Percentiles rank a stretch among this genome's conserved stretches.
Evolutionary conservation across 2,113 vertebrate species (phyloP).

Genomic region (Triplophysa tibetana): DNA sequence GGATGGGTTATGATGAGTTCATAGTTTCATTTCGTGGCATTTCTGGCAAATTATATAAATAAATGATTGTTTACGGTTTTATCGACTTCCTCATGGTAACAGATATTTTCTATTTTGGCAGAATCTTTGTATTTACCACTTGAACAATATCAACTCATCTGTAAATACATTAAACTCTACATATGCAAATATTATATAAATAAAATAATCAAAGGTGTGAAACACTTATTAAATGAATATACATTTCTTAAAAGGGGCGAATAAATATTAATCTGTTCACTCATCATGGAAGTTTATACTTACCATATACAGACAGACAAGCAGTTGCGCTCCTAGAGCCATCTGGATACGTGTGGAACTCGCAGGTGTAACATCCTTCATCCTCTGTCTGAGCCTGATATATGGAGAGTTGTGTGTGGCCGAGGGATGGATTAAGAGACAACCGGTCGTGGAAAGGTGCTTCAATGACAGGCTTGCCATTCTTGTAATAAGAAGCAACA

Average conservation of each 20-base stretch:
- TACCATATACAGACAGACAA: slow-evolving; percentile 75
- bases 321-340: slow-evolving; percentile 59
- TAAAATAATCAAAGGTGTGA: background rate
- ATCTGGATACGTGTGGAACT: slow-evolving; percentile 73
- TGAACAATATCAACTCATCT: too few species aligned
- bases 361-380: slow-evolving; percentile 77
- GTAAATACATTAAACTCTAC: too few species aligned
- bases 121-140: too few species aligned
- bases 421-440: slow-evolving; percentile 61
- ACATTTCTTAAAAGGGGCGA: background rate
- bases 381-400: slow-evolving; percentile 63
- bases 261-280: background rate
- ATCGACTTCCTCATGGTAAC: too few species aligned
- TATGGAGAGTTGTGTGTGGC: slow-evolving; percentile 63
- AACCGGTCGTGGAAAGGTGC: slow-evolving; percentile 54
- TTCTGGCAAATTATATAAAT: too few species aligned
- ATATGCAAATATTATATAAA: background rate
- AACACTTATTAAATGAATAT: background rate
- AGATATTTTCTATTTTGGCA: background rate
- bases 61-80: too few species aligned
- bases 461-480: background rate
- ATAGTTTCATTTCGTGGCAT: too few species aligned
- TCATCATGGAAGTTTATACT: slow-evolving; percentile 23
- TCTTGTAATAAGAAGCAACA: slow-evolving; percentile 61
- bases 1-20: too few species aligned